phyloP scores from a whole-genome alignment of 2,888 invertebrate genomes.

The Oscheius sp. region DNA sequence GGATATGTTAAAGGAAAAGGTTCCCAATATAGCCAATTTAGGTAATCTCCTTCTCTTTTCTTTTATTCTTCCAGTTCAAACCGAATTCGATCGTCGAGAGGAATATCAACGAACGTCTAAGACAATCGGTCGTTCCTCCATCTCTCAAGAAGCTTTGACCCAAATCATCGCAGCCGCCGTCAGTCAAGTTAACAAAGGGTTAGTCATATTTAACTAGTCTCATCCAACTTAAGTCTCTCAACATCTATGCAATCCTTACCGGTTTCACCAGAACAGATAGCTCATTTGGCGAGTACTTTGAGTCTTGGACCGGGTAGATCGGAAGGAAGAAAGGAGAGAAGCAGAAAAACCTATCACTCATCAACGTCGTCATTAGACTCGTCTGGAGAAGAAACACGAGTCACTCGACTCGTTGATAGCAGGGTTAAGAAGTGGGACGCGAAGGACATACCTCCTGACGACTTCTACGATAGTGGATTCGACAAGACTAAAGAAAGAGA shows the following conservation, averaged over 20 bases:
- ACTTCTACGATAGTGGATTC: constrained; percentile 31
- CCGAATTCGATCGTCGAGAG: constrained; percentile 13
- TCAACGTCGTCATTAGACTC: constrained; percentile 51
- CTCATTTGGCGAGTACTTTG: constrained; percentile 51
- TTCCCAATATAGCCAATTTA: constrained; percentile 43
- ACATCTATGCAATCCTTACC: constrained; percentile 12
- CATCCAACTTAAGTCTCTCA: neutral
- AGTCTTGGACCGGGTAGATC: constrained; percentile 30
- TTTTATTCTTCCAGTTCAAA: constrained; percentile 27
- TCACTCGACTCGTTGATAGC: constrained; percentile 8
- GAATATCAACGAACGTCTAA: constrained; percentile 20
- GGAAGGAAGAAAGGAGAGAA: neutral
- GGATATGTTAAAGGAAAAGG: constrained; percentile 81
- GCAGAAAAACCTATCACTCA: constrained; percentile 45
- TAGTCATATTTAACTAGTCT: neutral
- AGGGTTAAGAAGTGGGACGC: constrained; percentile 17
- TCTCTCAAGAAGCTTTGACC: constrained; percentile 46
- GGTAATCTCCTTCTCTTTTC: neutral
- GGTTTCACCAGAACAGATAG: constrained; percentile 20
- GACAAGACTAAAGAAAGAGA: constrained; percentile 30
- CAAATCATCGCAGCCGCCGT: constrained; percentile 65
- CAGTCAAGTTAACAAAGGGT: constrained; percentile 54
- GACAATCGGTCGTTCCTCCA: constrained; percentile 18
- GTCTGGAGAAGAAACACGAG: constrained; percentile 52
- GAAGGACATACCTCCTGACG: constrained; percentile 20